These are phyloP conservation scores for Leptinotarsa defecta DNA, from an alignment of 1,140 invertebrate genomes.

Conservation along the genomic window DNA sequence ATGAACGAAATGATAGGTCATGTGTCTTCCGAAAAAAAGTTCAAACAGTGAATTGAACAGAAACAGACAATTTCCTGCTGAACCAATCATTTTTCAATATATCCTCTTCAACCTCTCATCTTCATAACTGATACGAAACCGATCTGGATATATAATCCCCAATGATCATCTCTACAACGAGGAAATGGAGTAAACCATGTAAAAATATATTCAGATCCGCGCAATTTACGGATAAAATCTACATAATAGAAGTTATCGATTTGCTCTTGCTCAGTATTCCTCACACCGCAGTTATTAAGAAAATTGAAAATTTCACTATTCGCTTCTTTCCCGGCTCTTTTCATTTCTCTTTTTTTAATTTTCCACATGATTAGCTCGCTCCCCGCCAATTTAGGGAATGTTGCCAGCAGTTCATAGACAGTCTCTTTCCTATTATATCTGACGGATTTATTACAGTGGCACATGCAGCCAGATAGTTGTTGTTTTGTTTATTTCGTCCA, in stretches of 20 bases:
- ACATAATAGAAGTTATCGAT: constrained; percentile 6
- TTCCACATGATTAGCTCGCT: constrained; percentile 25
- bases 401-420: constrained; percentile 24
- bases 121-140: too few relatives aligned
- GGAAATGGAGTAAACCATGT: not conserved
- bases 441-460: constrained; percentile 25
- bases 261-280: constrained; percentile 5
- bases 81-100: too few relatives aligned
- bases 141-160: too few relatives aligned
- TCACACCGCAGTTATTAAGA: not conserved
- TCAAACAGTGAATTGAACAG: too few relatives aligned
- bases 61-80: too few relatives aligned
- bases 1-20: too few relatives aligned
- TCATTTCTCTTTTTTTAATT: constrained; percentile 22
- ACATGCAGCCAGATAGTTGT: constrained; percentile 3
- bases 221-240: constrained; percentile 2
- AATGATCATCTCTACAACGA: not conserved
- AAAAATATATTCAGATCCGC: constrained; percentile 1
- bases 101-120: too few relatives aligned
- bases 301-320: constrained; percentile 12
- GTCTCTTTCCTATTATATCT: constrained; percentile 29
- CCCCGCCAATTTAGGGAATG: constrained; percentile 12
- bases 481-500: constrained; percentile 14
- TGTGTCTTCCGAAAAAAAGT: too few relatives aligned
- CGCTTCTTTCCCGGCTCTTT: not conserved